These are phyloP conservation scores for Nannoperca obscura DNA, from an alignment of 2,797 vertebrate species.

Conservation along the genomic window DNA sequence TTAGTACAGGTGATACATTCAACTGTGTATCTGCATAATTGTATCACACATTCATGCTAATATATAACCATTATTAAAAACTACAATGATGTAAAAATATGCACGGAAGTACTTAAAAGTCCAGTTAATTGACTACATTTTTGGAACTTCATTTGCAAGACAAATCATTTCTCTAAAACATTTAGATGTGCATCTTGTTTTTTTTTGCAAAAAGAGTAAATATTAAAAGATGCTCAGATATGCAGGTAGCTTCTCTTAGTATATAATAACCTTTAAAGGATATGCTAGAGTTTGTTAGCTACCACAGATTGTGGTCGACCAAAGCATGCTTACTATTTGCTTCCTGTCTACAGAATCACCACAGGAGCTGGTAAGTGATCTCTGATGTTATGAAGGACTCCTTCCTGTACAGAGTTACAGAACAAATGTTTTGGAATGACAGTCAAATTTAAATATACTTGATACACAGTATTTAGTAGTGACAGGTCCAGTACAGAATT, in stretches of 20 bases:
- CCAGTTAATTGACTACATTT: background rate
- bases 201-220: background rate
- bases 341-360: background rate
- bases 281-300: background rate
- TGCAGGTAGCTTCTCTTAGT: background rate
- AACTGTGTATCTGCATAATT: background rate
- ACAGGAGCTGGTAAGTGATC: background rate
- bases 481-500: slow-evolving; percentile 5
- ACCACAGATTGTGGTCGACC: background rate
- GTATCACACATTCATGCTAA: background rate
- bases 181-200: background rate
- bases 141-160: slow-evolving; percentile 23
- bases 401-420: background rate
- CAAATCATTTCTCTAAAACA: background rate
- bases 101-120: background rate
- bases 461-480: slow-evolving; percentile 1
- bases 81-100: slow-evolving; percentile 7
- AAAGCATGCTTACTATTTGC: background rate
- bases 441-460: slow-evolving; percentile 17
- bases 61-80: slow-evolving; percentile 9
- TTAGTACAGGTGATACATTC: background rate
- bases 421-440: slow-evolving; percentile 11
- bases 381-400: background rate
- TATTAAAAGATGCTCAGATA: background rate
- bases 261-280: slow-evolving; percentile 3